phyloP scores from a whole-genome alignment of 1,140 invertebrate species.

The Habropoda laboriosa region DNA sequence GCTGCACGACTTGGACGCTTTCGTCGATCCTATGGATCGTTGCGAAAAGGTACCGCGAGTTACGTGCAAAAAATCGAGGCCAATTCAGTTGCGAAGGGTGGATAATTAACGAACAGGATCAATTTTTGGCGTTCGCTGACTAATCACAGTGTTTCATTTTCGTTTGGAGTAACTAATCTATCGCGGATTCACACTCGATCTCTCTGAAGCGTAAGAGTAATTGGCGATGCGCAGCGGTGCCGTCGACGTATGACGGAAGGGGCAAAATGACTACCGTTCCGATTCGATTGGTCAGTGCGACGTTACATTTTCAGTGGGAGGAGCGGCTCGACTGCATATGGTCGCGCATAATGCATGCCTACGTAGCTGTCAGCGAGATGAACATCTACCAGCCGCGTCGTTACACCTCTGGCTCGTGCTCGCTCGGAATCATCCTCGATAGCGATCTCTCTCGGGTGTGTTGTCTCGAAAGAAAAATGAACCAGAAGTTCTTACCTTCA shows the following conservation, averaged over 20 bases:
- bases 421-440: not conserved
- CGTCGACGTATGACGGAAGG: conserved; percentile 46
- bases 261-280: conserved; percentile 43
- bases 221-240: conserved; percentile 15
- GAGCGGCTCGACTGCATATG: conserved; percentile 51
- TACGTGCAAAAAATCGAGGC: not conserved
- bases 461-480: conserved; percentile 5
- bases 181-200: too few species aligned
- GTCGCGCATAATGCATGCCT: conserved; percentile 65
- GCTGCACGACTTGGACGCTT: conserved; percentile 5
- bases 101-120: not conserved
- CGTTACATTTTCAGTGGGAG: conserved; percentile 68
- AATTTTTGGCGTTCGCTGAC: not conserved
- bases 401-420: conserved; percentile 48
- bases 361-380: conserved; percentile 69
- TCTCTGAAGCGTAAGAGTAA: conserved; percentile 24
- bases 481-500: not conserved
- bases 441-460: conserved; percentile 24
- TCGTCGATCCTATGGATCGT: conserved; percentile 16
- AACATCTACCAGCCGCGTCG: conserved; percentile 49
- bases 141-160: not conserved
- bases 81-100: not conserved
- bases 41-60: conserved; percentile 27
- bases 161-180: too few species aligned
- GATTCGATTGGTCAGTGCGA: conserved; percentile 62